Conservation (phyloP, 2,888 invertebrate genomes). For the Helobdella robusta region DNA sequence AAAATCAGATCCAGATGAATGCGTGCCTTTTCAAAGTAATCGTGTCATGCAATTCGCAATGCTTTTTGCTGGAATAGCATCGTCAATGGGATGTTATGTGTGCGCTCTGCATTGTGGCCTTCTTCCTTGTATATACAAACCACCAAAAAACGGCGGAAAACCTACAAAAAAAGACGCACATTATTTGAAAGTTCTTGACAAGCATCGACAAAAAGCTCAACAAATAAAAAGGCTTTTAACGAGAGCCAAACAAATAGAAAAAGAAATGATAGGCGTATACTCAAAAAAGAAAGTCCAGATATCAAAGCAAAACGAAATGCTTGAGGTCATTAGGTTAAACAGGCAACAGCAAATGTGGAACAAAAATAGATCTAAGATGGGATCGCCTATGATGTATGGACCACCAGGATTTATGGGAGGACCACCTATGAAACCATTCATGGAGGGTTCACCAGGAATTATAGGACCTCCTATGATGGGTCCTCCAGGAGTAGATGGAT, state of each 20-base stretch:
- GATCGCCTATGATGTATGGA: too few relatives aligned
- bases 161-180: not conserved
- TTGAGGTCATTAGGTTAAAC: not conserved
- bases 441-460: too few relatives aligned
- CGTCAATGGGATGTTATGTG: conserved; percentile 1
- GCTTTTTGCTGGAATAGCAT: not conserved
- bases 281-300: not conserved
- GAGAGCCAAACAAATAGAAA: conserved; percentile 9
- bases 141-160: not conserved
- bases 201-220: conserved; percentile 5
- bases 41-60: not conserved
- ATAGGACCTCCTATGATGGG: too few relatives aligned
- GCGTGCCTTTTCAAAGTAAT: conserved; percentile 15
- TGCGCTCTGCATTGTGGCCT: conserved; percentile 21
- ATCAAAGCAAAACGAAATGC: not conserved
- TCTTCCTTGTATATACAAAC: conserved; percentile 20
- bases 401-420: too few relatives aligned
- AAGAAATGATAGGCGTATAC: not conserved
- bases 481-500: too few relatives aligned
- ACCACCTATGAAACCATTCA: too few relatives aligned
- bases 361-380: too few relatives aligned
- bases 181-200: conserved; percentile 14
- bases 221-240: conserved; percentile 11
- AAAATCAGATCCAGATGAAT: conserved; percentile 1
- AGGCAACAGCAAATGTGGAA: too few relatives aligned